Evolutionary conservation across 2,113 vertebrate species (phyloP).

Genomic region (Pteronura brasiliensis): DNA sequence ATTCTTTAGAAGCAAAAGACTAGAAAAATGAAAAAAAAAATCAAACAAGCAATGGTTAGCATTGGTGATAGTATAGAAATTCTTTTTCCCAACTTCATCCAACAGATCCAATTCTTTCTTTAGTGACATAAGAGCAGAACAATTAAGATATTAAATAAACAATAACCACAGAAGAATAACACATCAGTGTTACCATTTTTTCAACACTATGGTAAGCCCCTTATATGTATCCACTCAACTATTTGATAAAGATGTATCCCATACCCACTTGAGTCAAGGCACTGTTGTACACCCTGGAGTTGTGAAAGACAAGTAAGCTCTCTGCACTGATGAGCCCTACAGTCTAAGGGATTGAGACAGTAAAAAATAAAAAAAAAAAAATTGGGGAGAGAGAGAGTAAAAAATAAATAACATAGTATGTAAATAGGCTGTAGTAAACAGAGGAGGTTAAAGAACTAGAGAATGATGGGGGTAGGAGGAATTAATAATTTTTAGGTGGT

Average conservation of each 20-base stretch:
- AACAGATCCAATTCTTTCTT: not conserved
- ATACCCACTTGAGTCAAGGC: not conserved
- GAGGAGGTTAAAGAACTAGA: not conserved
- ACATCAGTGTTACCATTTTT: not conserved
- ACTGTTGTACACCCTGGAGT: not conserved
- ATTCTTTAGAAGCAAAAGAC: not conserved
- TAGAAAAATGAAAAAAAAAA: not conserved
- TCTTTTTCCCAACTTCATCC: not conserved
- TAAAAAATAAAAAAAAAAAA: not conserved
- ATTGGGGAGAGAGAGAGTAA: not conserved
- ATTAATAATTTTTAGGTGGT: not conserved
- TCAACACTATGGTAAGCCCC: not conserved
- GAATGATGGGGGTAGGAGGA: not conserved
- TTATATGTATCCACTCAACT: not conserved
- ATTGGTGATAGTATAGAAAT: not conserved
- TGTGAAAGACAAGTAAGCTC: not conserved
- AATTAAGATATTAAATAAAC: not conserved
- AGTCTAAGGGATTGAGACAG: not conserved
- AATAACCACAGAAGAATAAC: not conserved
- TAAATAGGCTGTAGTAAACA: not conserved
- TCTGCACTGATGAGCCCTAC: not conserved
- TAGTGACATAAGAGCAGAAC: not conserved
- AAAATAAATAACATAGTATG: not conserved
- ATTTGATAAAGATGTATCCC: not conserved
- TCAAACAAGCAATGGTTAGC: not conserved